These are phyloP conservation scores for Thyatira batis DNA, from an alignment of 2,888 invertebrate species.

Conservation along the genomic window DNA sequence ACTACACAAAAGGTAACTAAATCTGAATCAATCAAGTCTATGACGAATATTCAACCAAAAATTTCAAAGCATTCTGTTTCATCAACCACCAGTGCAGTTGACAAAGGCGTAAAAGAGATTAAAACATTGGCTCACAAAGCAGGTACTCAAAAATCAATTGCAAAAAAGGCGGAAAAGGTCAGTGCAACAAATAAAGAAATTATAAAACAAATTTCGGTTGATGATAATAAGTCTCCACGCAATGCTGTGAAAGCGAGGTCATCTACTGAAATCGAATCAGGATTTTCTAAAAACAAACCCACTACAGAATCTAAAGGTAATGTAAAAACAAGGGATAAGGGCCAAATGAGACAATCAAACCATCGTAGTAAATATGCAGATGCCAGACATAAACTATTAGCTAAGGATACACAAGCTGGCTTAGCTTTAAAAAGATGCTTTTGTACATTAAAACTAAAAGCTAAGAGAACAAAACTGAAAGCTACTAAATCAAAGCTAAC, in stretches of 20 bases:
- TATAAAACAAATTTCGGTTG: background rate
- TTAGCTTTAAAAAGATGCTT: conserved; percentile 33
- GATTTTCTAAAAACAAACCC: background rate
- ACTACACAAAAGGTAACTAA: background rate
- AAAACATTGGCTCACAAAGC: background rate
- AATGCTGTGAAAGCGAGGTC: background rate
- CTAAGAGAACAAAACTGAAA: conserved; percentile 14
- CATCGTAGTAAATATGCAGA: background rate
- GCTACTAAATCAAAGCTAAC: background rate
- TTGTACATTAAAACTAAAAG: conserved; percentile 36
- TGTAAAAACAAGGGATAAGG: background rate
- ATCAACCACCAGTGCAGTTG: background rate
- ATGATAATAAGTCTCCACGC: background rate
- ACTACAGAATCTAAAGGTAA: background rate
- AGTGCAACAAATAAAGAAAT: background rate
- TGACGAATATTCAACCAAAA: background rate
- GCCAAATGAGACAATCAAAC: background rate
- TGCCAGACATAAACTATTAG: background rate
- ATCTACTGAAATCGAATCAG: background rate
- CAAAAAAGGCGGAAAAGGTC: background rate
- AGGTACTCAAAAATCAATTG: background rate
- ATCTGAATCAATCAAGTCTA: conserved; percentile 11
- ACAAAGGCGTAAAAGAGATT: background rate
- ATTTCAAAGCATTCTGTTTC: background rate
- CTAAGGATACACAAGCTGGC: conserved; percentile 1